These are phyloP conservation scores for Euglossa dilemma DNA, from an alignment of 1,140 invertebrate genomes.

Conservation along the genomic window DNA sequence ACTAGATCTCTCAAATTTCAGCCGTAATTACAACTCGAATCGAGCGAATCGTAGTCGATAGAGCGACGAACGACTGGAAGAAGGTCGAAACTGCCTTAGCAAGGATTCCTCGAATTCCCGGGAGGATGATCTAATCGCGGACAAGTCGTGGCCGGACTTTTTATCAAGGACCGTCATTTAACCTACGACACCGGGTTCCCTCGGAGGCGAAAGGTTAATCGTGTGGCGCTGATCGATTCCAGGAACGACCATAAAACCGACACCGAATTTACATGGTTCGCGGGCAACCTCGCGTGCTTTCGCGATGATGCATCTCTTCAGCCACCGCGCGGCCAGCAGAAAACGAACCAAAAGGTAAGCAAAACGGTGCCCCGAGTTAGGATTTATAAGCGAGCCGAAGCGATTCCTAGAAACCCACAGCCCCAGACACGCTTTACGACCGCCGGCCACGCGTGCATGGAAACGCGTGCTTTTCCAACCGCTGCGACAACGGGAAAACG, in stretches of 20 bases:
- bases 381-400: too few relatives aligned
- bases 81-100: not conserved
- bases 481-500: constrained; percentile 26
- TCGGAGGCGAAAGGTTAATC: constrained; percentile 28
- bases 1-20: too few relatives aligned
- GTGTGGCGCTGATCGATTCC: constrained; percentile 22
- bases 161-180: constrained; percentile 23
- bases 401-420: too few relatives aligned
- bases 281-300: not conserved
- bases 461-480: not conserved
- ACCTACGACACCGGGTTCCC: constrained; percentile 7
- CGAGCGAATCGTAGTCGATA: too few relatives aligned
- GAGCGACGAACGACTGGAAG: not conserved
- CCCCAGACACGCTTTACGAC: not conserved
- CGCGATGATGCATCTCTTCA: not conserved
- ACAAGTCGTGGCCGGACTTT: constrained; percentile 8
- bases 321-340: too few relatives aligned
- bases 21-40: too few relatives aligned
- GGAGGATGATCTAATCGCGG: constrained; percentile 25
- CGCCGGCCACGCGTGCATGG: not conserved
- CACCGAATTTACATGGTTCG: constrained; percentile 6
- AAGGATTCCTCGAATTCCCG: constrained; percentile 12
- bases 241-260: not conserved
- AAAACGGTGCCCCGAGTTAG: not conserved
- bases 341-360: not conserved